A percentile compares a stretch with the other conserved stretches of the same genome.
These are phyloP conservation scores for Microctenopoma steveboyesi DNA, from an alignment of 2,797 vertebrate species.

Conservation along the genomic window DNA sequence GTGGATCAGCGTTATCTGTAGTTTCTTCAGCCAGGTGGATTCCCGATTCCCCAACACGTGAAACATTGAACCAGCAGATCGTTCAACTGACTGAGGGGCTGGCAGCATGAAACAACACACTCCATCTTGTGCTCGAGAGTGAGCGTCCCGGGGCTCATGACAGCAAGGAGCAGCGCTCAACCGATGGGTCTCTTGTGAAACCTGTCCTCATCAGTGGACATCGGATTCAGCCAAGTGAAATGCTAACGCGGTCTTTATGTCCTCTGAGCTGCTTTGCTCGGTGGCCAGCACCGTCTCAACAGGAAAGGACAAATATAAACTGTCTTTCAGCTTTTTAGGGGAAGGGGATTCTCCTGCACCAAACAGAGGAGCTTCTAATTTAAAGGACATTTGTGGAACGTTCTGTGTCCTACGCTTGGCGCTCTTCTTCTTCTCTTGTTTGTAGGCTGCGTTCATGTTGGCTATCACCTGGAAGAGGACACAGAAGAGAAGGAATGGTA, in stretches of 20 bases:
- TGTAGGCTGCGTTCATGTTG: slow-evolving; percentile 88
- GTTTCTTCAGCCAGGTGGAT: neutral
- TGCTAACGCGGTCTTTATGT: slow-evolving; percentile 74
- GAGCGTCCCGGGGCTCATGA: neutral
- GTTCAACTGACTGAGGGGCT: neutral
- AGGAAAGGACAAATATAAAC: slow-evolving; percentile 87
- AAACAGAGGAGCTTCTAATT: slow-evolving; percentile 78
- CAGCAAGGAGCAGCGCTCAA: neutral
- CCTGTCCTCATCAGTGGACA: slow-evolving; percentile 59
- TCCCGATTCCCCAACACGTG: neutral
- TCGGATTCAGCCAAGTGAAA: slow-evolving; percentile 71
- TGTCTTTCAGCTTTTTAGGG: slow-evolving; percentile 86
- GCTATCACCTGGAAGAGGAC: slow-evolving; percentile 83
- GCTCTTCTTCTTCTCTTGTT: slow-evolving; percentile 85
- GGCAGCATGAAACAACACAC: neutral
- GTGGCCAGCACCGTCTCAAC: slow-evolving; percentile 84
- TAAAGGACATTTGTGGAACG: slow-evolving; percentile 79
- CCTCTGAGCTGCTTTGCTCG: slow-evolving; percentile 68
- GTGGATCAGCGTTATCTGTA: neutral
- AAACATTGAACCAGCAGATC: neutral
- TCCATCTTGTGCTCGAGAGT: neutral
- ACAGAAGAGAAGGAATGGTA: neutral
- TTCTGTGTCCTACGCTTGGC: slow-evolving; percentile 78
- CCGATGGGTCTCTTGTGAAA: neutral
- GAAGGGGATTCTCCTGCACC: slow-evolving; percentile 49